Evolutionary conservation across 30 jellyfish, hydroid and myxozoan genomes (phyloP).

Genomic region (Chrysaora quinquecirrha): DNA sequence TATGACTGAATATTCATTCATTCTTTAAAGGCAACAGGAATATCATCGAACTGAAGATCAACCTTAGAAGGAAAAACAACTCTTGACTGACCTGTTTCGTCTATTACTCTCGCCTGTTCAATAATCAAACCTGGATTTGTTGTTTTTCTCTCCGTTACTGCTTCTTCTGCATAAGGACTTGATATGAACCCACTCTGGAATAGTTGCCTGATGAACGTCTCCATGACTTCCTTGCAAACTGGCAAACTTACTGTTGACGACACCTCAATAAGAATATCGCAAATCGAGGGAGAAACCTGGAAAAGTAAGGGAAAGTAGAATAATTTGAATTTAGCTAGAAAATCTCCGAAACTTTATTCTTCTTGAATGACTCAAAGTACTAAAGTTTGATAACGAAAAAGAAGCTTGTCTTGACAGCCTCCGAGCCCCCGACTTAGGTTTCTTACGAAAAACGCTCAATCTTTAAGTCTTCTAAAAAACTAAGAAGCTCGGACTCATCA

Average conservation of each 20-base stretch:
- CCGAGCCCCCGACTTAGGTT: no score
- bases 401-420: no score
- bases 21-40: slow-evolving; percentile 59
- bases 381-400: no score
- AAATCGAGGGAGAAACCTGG: slow-evolving; percentile 64
- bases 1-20: no score
- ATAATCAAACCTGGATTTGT: slow-evolving; percentile 45
- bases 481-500: no score
- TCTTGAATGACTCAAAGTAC: no score
- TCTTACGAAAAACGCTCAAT: no score
- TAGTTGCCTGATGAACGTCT: slow-evolving; percentile 68
- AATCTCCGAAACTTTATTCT: no score
- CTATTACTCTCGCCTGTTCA: slow-evolving; percentile 74
- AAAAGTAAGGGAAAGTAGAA: no score
- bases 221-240: slow-evolving; percentile 78
- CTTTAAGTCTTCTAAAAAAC: no score
- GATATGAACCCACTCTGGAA: slow-evolving; percentile 66
- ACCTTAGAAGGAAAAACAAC: slow-evolving; percentile 75
- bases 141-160: neutral
- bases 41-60: slow-evolving; percentile 62
- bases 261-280: slow-evolving; percentile 78
- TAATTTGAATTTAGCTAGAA: no score
- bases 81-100: slow-evolving; percentile 73
- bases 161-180: slow-evolving; percentile 41
- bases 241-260: slow-evolving; percentile 86